phyloP scores from a whole-genome alignment of 2,888 invertebrate species.

The Pseudanteris insignis region DNA sequence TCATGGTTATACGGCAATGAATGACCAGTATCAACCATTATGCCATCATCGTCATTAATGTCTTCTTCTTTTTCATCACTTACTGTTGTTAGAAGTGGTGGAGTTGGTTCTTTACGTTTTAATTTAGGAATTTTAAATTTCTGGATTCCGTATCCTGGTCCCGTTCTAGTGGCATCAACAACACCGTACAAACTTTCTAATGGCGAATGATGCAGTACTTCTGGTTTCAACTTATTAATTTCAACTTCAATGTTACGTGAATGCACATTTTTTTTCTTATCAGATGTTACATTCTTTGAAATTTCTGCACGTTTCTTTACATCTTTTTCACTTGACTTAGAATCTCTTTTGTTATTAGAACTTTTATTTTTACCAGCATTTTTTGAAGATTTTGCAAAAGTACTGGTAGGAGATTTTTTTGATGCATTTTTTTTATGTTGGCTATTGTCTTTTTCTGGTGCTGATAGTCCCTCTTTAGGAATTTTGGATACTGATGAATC shows the following conservation, averaged over 20 bases:
- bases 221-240: slow-evolving; percentile 36
- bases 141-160: slow-evolving; percentile 68
- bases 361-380: not conserved
- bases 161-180: slow-evolving; percentile 63
- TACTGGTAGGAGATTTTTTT: no score
- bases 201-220: slow-evolving; percentile 66
- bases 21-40: no score
- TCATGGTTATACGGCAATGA: no score
- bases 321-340: not conserved
- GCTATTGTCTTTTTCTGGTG: no score
- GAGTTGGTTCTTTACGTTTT: slow-evolving; percentile 58
- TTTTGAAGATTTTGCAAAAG: not conserved
- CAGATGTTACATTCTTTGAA: not conserved
- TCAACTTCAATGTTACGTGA: slow-evolving; percentile 7
- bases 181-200: slow-evolving; percentile 67
- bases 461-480: slow-evolving; percentile 6
- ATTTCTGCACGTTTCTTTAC: slow-evolving; percentile 1
- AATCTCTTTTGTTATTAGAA: slow-evolving; percentile 2
- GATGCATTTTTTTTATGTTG: no score
- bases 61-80: slow-evolving; percentile 15
- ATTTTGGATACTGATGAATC: slow-evolving; percentile 3
- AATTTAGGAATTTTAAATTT: slow-evolving; percentile 70
- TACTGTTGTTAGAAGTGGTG: slow-evolving; percentile 47
- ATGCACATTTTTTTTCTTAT: slow-evolving; percentile 6
- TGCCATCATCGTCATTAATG: not conserved